A percentile compares a stretch with the other conserved stretches of the same genome.
Evolutionary conservation across 2,888 invertebrate genomes (phyloP).

Genomic region (Drosophila kambysellisi): DNA sequence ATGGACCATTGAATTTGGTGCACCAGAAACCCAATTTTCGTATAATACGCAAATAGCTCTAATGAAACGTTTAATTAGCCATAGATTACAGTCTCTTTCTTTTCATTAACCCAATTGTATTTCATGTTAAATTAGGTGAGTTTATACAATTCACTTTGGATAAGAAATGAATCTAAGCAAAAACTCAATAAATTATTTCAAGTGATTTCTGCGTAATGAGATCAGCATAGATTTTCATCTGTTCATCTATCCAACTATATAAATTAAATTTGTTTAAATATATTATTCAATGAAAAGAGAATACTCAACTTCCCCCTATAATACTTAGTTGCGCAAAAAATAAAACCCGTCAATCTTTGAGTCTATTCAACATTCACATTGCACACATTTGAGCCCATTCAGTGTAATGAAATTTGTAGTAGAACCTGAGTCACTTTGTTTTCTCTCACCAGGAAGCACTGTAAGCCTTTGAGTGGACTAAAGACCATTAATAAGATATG

Average conservation of each 20-base stretch:
- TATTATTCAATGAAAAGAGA: neutral
- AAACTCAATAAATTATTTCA: neutral
- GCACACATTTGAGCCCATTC: constrained; percentile 49
- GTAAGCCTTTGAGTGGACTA: constrained; percentile 33
- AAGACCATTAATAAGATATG: constrained; percentile 45
- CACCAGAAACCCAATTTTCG: constrained; percentile 73
- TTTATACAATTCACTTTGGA: constrained; percentile 35
- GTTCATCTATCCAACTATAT: neutral
- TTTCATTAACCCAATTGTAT: constrained; percentile 42
- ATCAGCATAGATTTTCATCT: neutral
- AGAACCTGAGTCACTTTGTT: neutral
- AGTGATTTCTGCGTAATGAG: neutral
- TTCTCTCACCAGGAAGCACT: neutral
- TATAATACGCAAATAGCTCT: constrained; percentile 53
- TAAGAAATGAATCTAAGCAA: constrained; percentile 2
- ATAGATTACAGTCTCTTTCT: constrained; percentile 53
- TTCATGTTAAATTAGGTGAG: constrained; percentile 42
- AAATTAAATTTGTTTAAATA: neutral
- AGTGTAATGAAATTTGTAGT: constrained; percentile 47
- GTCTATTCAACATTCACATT: constrained; percentile 16
- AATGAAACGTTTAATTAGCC: constrained; percentile 72
- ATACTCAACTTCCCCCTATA: neutral
- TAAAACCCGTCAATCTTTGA: too few species aligned
- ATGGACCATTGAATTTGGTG: constrained; percentile 71
- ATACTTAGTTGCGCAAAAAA: neutral